A percentile compares a stretch with the other conserved stretches of the same genome.
Conservation (phyloP, 2,888 invertebrate genomes). For the Uloborus plumipes region DNA sequence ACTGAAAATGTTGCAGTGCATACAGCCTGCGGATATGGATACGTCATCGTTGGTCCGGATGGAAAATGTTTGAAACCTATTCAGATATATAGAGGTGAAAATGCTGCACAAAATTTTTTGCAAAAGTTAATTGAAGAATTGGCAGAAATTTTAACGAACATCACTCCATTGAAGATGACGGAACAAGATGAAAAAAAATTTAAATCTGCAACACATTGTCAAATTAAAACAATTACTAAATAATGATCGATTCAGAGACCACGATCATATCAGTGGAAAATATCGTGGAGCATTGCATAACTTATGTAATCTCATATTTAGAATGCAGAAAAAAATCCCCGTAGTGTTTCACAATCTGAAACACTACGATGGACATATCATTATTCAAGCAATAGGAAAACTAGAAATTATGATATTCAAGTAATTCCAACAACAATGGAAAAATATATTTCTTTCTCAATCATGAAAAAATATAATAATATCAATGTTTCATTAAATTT, state of each 20-base stretch:
- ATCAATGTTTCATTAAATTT: not conserved
- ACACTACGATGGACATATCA: not conserved
- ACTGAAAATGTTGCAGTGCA: not conserved
- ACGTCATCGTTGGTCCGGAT: not conserved
- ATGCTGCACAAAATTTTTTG: constrained; percentile 1
- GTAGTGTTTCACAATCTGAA: constrained; percentile 16
- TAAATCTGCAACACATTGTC: not conserved
- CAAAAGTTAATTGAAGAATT: not conserved
- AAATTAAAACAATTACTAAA: not conserved
- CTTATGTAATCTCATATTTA: not conserved
- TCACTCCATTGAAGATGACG: not conserved
- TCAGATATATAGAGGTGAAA: not conserved
- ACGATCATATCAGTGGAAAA: not conserved
- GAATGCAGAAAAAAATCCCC: not conserved
- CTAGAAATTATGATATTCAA: not conserved
- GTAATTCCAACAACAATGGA: constrained; percentile 4
- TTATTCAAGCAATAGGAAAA: constrained; percentile 9
- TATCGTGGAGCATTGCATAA: not conserved
- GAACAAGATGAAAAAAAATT: not conserved
- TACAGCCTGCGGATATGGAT: constrained; percentile 16
- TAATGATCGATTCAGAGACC: not conserved
- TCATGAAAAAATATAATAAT: not conserved
- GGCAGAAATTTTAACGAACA: not conserved
- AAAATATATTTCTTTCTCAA: constrained; percentile 3
- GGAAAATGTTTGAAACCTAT: constrained; percentile 6